phyloP scores from a whole-genome alignment of 1,140 invertebrate species.

The Coboldia fuscipes region DNA sequence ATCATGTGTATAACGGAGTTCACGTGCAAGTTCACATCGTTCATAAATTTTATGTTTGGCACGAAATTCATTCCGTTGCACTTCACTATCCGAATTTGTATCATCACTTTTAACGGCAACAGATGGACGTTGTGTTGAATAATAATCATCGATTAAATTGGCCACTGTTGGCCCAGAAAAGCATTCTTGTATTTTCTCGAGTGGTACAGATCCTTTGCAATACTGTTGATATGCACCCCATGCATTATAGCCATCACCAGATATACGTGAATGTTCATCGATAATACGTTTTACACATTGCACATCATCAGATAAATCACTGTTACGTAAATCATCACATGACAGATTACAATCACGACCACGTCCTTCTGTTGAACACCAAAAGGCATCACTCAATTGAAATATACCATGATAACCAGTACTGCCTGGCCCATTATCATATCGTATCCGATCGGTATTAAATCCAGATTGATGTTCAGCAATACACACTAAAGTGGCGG shows the following conservation, averaged over 20 bases:
- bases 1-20: conserved; percentile 29
- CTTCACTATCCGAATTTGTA: conserved; percentile 19
- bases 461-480: conserved; percentile 38
- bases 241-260: conserved; percentile 44
- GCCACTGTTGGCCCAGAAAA: no score
- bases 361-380: conserved; percentile 31
- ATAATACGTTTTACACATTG: conserved; percentile 35
- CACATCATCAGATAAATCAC: conserved; percentile 42
- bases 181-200: conserved; percentile 21
- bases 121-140: neutral
- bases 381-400: conserved; percentile 42
- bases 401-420: conserved; percentile 41
- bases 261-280: conserved; percentile 31
- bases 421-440: conserved; percentile 23
- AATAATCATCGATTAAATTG: conserved; percentile 1
- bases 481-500: conserved; percentile 46
- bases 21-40: conserved; percentile 41
- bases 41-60: conserved; percentile 28
- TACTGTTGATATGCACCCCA: conserved; percentile 38
- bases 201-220: conserved; percentile 22
- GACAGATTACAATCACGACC: conserved; percentile 29
- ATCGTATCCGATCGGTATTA: conserved; percentile 33
- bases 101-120: conserved; percentile 25
- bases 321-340: conserved; percentile 30
- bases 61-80: neutral